Evolutionary conservation across 1,140 invertebrate genomes (phyloP).

Genomic region (Monomorium pharaonis): DNA sequence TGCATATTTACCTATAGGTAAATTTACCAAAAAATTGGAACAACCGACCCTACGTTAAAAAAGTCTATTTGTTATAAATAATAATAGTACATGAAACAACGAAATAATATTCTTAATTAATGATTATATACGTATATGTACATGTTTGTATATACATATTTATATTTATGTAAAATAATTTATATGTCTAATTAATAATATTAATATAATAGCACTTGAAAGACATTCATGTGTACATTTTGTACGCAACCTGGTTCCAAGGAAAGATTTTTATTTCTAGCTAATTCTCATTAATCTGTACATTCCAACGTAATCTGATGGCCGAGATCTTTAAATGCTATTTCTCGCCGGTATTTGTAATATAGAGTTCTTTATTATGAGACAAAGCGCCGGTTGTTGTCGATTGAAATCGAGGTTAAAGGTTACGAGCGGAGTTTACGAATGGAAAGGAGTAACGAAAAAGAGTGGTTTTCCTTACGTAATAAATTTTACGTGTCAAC

Average conservation of each 20-base stretch:
- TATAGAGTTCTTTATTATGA: not conserved
- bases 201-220: not conserved
- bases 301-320: slow-evolving; percentile 38
- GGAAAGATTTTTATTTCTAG: slow-evolving; percentile 18
- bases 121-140: not conserved
- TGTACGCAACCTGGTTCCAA: not conserved
- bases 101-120: slow-evolving; percentile 4
- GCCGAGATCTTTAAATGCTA: slow-evolving; percentile 37
- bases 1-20: too few relatives aligned
- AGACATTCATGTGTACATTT: not conserved
- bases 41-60: too few relatives aligned
- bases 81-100: not conserved
- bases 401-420: slow-evolving; percentile 42
- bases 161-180: not conserved
- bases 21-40: too few relatives aligned
- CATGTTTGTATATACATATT: too few relatives aligned
- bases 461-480: not conserved
- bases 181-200: not conserved
- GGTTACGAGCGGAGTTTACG: not conserved
- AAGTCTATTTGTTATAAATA: not conserved
- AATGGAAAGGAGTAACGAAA: not conserved
- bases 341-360: slow-evolving; percentile 26
- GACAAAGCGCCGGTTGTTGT: slow-evolving; percentile 45
- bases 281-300: not conserved
- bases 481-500: slow-evolving; percentile 57